Evolutionary conservation across 2,797 vertebrate genomes (phyloP).

Genomic region (Mus minutoides): DNA sequence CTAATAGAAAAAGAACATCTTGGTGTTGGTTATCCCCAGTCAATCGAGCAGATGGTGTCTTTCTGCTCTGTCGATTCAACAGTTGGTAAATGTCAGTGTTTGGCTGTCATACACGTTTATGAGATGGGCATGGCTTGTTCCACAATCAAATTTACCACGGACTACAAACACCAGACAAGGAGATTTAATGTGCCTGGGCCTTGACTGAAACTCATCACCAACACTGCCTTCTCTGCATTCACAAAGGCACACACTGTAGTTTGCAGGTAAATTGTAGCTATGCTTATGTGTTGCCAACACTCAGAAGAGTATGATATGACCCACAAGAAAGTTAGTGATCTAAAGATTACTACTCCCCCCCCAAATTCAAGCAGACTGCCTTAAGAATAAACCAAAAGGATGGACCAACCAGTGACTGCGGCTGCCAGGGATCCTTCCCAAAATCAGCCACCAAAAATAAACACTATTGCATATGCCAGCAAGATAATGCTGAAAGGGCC

Average conservation of each 20-base stretch:
- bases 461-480: no score
- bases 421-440: no score
- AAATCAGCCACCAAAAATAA: no score
- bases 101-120: not conserved
- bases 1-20: not conserved
- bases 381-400: constrained; percentile 19
- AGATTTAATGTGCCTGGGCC: not conserved
- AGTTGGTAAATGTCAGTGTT: constrained; percentile 8
- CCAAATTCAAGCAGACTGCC: not conserved
- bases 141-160: not conserved
- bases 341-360: not conserved
- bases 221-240: not conserved
- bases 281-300: not conserved
- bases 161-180: not conserved
- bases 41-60: not conserved
- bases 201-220: not conserved
- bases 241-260: not conserved
- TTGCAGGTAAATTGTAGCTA: not conserved
- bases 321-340: constrained; percentile 14
- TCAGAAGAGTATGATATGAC: constrained; percentile 12
- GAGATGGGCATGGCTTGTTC: not conserved
- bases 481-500: no score
- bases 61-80: not conserved
- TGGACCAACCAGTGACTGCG: no score
- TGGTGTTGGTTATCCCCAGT: not conserved